A percentile compares a stretch with the other conserved stretches of the same genome.
phyloP scores from a whole-genome alignment of 2,888 invertebrate species.

The Lasioglossum leucozonium region DNA sequence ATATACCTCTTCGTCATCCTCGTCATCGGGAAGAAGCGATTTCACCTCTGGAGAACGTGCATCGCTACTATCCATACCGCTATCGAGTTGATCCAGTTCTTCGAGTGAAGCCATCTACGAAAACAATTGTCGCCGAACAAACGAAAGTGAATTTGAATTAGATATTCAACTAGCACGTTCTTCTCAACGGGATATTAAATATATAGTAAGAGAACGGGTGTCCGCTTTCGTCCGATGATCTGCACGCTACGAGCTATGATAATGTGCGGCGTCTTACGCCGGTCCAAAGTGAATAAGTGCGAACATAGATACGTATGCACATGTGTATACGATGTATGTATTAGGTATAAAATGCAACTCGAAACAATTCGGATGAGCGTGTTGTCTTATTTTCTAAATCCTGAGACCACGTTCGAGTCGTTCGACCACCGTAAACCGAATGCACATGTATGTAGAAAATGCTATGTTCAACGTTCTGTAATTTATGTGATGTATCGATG shows the following conservation, averaged over 20 bases:
- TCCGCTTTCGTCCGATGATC: background rate
- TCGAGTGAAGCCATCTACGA: slow-evolving; percentile 79
- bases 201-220: background rate
- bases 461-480: background rate
- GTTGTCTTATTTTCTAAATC: slow-evolving; percentile 5
- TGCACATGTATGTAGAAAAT: background rate
- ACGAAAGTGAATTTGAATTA: slow-evolving; percentile 16
- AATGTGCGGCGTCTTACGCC: slow-evolving; percentile 25
- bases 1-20: slow-evolving; percentile 80
- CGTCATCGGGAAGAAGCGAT: slow-evolving; percentile 79
- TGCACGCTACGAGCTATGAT: background rate
- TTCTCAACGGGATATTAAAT: background rate
- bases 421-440: background rate
- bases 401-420: background rate
- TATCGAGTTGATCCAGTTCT: slow-evolving; percentile 79
- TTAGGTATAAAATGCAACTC: slow-evolving; percentile 20
- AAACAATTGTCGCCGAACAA: slow-evolving; percentile 50
- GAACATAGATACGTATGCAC: background rate
- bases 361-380: slow-evolving; percentile 4
- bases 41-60: slow-evolving; percentile 81
- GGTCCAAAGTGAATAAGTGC: slow-evolving; percentile 21
- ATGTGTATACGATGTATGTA: background rate
- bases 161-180: slow-evolving; percentile 4
- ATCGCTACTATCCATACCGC: slow-evolving; percentile 82
- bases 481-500: background rate